Conservation (phyloP, 2,888 invertebrate species). For the Macaria liturata region DNA sequence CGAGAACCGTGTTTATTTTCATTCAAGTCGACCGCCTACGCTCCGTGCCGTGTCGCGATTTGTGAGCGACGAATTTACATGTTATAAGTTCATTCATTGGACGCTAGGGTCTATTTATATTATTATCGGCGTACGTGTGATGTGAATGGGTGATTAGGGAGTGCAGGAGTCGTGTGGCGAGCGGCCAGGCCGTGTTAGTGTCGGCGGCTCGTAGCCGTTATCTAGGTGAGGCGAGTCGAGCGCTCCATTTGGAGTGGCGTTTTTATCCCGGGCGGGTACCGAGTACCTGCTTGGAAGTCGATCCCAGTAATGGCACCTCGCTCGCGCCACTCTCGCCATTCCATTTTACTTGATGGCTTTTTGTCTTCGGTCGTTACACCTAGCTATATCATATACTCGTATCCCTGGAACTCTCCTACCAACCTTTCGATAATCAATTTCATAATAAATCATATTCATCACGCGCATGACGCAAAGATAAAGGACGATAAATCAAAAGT, state of each 20-base stretch:
- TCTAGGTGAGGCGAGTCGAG: conserved; percentile 72
- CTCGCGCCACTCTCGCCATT: conserved; percentile 36
- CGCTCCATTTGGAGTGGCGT: conserved; percentile 76
- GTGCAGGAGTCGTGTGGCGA: conserved; percentile 51
- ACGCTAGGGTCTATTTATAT: conserved; percentile 73
- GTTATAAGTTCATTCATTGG: conserved; percentile 79
- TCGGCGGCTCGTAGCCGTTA: conserved; percentile 50
- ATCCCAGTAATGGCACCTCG: conserved; percentile 39
- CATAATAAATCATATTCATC: conserved; percentile 41
- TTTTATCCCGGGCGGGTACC: conserved; percentile 67
- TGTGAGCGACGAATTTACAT: conserved; percentile 80
- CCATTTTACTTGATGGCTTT: conserved; percentile 31
- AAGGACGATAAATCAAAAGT: conserved; percentile 56
- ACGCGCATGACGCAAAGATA: conserved; percentile 52
- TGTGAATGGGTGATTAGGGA: conserved; percentile 72
- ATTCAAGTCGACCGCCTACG: conserved; percentile 77
- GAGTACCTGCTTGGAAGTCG: conserved; percentile 62
- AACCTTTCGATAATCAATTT: conserved; percentile 35
- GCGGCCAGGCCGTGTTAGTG: conserved; percentile 42
- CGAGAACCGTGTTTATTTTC: conserved; percentile 71
- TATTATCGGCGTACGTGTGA: conserved; percentile 70
- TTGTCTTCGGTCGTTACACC: conserved; percentile 35
- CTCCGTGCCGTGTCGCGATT: conserved; percentile 76
- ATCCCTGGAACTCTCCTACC: conserved; percentile 1
- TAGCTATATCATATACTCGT: conserved; percentile 6